phyloP scores from a whole-genome alignment of 1,140 invertebrate species.

The Diuraphis noxia region DNA sequence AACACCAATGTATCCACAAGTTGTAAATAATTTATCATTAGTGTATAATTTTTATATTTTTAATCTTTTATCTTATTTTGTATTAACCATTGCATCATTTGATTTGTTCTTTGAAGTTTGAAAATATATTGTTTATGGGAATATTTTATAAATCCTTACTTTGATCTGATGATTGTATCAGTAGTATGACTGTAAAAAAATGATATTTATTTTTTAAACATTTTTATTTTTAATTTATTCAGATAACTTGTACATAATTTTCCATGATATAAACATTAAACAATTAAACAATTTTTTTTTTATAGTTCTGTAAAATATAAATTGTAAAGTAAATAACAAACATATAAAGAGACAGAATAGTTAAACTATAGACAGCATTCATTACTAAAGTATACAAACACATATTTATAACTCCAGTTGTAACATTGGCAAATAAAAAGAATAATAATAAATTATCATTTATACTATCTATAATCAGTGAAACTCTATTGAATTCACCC shows the following conservation, averaged over 20 bases:
- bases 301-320: constrained; percentile 19
- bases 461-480: constrained; percentile 66
- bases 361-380: constrained; percentile 61
- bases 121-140: neutral
- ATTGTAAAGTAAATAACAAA: constrained; percentile 58
- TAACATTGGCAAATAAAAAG: constrained; percentile 77
- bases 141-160: neutral
- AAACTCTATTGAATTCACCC: constrained; percentile 40
- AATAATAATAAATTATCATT: constrained; percentile 77
- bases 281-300: constrained; percentile 32
- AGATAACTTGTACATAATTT: neutral
- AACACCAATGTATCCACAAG: neutral
- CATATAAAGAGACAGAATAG: constrained; percentile 68
- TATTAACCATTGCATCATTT: neutral
- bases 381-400: constrained; percentile 67
- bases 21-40: neutral
- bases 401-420: constrained; percentile 80
- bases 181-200: neutral
- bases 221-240: neutral
- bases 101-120: neutral
- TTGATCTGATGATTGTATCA: neutral
- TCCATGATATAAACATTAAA: neutral
- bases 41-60: neutral
- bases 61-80: neutral
- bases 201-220: neutral